Evolutionary conservation across 2,888 invertebrate species (phyloP).

Genomic region (Diaprepes abbreviatus): DNA sequence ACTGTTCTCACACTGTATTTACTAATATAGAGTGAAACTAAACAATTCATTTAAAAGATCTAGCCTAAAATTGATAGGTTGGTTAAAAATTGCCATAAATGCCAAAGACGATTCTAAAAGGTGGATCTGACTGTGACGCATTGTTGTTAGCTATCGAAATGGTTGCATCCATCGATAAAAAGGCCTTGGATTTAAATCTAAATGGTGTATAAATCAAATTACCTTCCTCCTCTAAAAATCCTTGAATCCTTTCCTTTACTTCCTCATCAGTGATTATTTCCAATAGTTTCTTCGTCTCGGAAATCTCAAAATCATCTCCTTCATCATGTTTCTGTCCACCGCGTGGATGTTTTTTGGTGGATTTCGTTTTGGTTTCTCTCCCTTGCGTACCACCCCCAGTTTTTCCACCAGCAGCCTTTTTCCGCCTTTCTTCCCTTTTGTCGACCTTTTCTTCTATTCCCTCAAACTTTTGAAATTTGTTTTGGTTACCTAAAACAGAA

Average conservation of each 20-base stretch:
- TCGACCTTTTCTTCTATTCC: slow-evolving; percentile 71
- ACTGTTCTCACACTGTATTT: too few species aligned
- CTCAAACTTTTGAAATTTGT: slow-evolving; percentile 59
- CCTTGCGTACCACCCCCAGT: slow-evolving; percentile 94
- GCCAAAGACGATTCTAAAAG: too few species aligned
- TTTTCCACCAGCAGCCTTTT: slow-evolving; percentile 89
- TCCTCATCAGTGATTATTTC: slow-evolving; percentile 79
- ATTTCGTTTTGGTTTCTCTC: slow-evolving; percentile 94
- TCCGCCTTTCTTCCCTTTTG: slow-evolving; percentile 88
- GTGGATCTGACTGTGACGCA: too few species aligned
- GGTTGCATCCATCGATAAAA: too few species aligned
- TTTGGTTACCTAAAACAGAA: slow-evolving; percentile 59
- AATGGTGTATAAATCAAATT: too few species aligned
- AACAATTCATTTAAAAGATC: too few species aligned
- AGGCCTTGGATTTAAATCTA: too few species aligned
- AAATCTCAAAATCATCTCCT: slow-evolving; percentile 73
- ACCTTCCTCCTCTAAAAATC: slow-evolving; percentile 67
- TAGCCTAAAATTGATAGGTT: too few species aligned
- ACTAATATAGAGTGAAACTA: too few species aligned
- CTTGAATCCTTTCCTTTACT: slow-evolving; percentile 70
- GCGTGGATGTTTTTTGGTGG: slow-evolving; percentile 84
- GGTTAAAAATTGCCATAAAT: too few species aligned
- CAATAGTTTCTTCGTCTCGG: slow-evolving; percentile 62
- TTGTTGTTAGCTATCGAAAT: too few species aligned
- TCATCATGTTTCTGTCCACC: slow-evolving; percentile 73